Evolutionary conservation across 2,797 vertebrate genomes (phyloP), one percentile per base, ranked within the genome.

Genomic region (Chrysocyon brachyurus): DNA sequence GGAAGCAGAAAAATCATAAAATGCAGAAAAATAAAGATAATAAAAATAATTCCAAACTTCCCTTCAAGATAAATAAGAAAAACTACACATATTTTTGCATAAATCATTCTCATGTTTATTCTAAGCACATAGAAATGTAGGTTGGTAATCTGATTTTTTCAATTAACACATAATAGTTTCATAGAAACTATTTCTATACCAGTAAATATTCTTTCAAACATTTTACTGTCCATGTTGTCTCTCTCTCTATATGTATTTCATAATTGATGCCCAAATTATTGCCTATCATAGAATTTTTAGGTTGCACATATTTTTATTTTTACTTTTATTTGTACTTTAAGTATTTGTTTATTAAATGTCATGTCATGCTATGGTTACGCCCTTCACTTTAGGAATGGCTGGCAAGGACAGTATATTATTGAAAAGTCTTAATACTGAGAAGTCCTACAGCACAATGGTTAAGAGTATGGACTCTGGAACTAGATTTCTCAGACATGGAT

Each of bases 1-100:
- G 40, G 82, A 88, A 95, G 52, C n/a, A 95, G 73, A 59, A 93
- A 94, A 85, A 68, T 64, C 14, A 52, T 63, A 95, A 87, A 72
- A 84, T 87, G 24, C 12, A 97, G 31, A 85, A 83, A 94, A 94
- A 61, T 87, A 59, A 95, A 94, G 52, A 89, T 56, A 84, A 78
- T 64, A 79, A 92, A 91, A 97, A 54, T 72, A 0, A 91, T 12
- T 77, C 21, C 15, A 96, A 61, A 88, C 66, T 1, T 81, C 6
- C 52, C 40, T 87, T 95, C 26, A 78, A 64, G 22, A 86, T 81
- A 85, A 96, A 8, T 40, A 89, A 78, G 36, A 82, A 68, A n/a
- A 94, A 78, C 5, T 61, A 0, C 75, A 94, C 89, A 70, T 81
- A 83, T 85, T 94, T 96, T 61, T 64, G 31, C 54, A 16, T 90